Conservation (phyloP, 2,888 invertebrate genomes). For the Oxytorus armatus region DNA sequence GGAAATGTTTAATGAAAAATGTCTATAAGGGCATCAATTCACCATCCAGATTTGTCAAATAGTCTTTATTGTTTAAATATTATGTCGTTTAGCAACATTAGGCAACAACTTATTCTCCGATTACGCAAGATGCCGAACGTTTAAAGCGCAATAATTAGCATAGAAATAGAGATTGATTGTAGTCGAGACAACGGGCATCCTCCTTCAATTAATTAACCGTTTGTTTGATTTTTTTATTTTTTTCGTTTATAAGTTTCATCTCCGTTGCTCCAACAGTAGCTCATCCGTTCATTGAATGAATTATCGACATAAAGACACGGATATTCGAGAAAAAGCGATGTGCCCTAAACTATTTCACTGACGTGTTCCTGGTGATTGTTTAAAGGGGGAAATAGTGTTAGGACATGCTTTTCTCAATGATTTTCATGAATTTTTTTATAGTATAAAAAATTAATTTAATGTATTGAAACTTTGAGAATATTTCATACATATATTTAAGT, state of each 20-base stretch:
- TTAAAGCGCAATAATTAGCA: constrained; percentile 41
- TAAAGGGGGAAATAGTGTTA: too few relatives aligned
- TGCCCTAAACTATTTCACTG: constrained; percentile 17
- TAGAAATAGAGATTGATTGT: constrained; percentile 54
- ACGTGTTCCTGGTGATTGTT: constrained; percentile 24
- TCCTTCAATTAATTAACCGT: constrained; percentile 24
- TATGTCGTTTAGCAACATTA: constrained; percentile 14
- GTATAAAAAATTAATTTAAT: too few relatives aligned
- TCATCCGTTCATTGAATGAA: constrained; percentile 10
- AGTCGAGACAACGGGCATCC: constrained; percentile 5
- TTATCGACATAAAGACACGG: constrained; percentile 14
- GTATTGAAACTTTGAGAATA: too few relatives aligned
- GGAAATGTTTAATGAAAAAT: too few relatives aligned
- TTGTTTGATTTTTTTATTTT: constrained; percentile 1
- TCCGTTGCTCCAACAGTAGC: not conserved
- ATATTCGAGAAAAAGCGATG: constrained; percentile 24
- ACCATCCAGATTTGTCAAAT: too few relatives aligned
- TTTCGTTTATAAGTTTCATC: not conserved
- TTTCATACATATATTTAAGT: too few relatives aligned
- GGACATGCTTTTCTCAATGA: too few relatives aligned
- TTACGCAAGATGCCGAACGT: constrained; percentile 38
- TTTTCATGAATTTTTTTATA: too few relatives aligned
- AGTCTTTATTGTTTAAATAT: too few relatives aligned
- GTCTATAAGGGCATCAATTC: too few relatives aligned
- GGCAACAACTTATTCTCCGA: constrained; percentile 15